Evolutionary conservation across 2,888 invertebrate genomes (phyloP).

Genomic region (Papilio demoleus): DNA sequence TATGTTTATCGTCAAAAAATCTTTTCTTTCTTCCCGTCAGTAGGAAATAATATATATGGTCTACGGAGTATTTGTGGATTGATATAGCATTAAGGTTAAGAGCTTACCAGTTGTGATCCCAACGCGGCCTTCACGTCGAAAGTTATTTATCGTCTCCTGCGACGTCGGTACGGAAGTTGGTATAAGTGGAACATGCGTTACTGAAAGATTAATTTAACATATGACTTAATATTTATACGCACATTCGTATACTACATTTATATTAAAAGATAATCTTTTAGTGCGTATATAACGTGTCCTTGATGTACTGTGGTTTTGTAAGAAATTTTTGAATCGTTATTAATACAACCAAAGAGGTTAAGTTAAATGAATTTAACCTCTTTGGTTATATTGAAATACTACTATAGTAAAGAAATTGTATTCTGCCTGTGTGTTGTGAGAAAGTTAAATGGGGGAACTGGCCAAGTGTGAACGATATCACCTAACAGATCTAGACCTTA

Average conservation of each 20-base stretch:
- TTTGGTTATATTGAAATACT: not conserved
- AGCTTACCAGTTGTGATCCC: constrained; percentile 12
- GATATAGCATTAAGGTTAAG: constrained; percentile 17
- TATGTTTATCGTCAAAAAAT: too few species aligned
- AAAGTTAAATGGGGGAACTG: too few species aligned
- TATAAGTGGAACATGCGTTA: constrained; percentile 31
- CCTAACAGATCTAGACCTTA: not conserved
- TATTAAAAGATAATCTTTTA: too few species aligned
- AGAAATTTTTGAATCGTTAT: too few species aligned
- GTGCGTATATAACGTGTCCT: too few species aligned
- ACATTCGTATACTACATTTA: not conserved
- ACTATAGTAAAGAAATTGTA: too few species aligned
- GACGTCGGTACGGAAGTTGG: constrained; percentile 20
- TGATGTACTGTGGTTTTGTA: too few species aligned
- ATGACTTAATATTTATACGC: constrained; percentile 16
- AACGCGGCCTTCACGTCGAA: constrained; percentile 17
- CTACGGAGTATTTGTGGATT: constrained; percentile 1
- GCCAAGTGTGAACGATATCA: not conserved
- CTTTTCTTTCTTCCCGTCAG: not conserved
- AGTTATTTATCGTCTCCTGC: constrained; percentile 30
- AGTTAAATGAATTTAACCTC: not conserved
- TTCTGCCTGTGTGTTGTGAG: too few species aligned
- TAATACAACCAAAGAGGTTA: too few species aligned
- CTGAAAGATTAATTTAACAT: constrained; percentile 29
- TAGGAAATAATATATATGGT: not conserved